Conservation (phyloP, 2,113 vertebrate genomes). For the Oenanthe melanoleuca region DNA sequence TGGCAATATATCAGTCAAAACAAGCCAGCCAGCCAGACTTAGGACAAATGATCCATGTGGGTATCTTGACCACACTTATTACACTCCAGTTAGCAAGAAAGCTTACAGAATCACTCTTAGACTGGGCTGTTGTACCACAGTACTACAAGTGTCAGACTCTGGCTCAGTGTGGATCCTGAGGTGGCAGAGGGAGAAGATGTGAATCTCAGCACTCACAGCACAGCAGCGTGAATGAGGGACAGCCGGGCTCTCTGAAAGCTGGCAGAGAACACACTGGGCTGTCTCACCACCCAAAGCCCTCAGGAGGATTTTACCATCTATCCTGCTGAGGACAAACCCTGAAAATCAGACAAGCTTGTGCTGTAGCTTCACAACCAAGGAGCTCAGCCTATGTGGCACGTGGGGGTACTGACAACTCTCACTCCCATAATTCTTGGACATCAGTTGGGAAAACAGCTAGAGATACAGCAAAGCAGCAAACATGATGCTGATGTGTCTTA, state of each 20-base stretch:
- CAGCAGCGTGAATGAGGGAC: rapidly evolving
- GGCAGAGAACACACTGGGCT: background rate
- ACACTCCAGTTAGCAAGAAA: background rate
- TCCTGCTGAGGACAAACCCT: background rate
- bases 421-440: background rate
- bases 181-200: background rate
- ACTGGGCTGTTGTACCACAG: background rate
- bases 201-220: background rate
- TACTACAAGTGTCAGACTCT: background rate
- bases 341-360: background rate
- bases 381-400: rapidly evolving
- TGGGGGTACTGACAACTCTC: background rate
- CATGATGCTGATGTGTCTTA: background rate
- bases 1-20: background rate
- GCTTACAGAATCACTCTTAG: background rate
- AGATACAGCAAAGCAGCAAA: background rate
- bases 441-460: background rate
- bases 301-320: background rate
- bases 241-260: background rate
- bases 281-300: background rate
- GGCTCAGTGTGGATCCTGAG: background rate
- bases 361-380: background rate
- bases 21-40: background rate
- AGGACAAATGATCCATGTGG: background rate
- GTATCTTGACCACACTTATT: background rate